phyloP scores from a whole-genome alignment of 2,888 invertebrate genomes.

The Hesperia comma region DNA sequence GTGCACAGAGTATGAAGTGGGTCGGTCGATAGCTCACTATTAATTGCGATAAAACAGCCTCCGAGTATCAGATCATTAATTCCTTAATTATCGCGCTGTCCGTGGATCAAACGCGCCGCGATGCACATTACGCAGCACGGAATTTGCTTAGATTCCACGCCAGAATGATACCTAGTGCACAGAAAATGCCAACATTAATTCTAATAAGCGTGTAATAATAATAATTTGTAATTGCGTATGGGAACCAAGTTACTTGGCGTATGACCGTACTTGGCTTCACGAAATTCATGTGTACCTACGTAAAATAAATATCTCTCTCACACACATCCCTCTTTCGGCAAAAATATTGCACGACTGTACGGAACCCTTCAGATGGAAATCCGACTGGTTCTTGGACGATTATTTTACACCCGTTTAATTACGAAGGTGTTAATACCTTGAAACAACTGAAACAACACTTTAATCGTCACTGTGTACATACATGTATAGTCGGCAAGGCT shows the following conservation, averaged over 20 bases:
- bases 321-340: too few species aligned
- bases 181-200: not conserved
- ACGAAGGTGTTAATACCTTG: conserved; percentile 1
- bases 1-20: conserved; percentile 52
- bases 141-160: conserved; percentile 24
- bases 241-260: too few species aligned
- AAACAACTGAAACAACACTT: conserved; percentile 3
- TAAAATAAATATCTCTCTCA: too few species aligned
- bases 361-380: too few species aligned
- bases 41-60: conserved; percentile 71
- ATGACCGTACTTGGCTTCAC: too few species aligned
- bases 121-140: conserved; percentile 5
- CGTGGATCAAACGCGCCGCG: conserved; percentile 67
- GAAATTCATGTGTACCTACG: too few species aligned
- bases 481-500: not conserved
- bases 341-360: too few species aligned
- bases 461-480: not conserved
- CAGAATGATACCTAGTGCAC: conserved; percentile 4
- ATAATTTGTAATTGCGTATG: too few species aligned
- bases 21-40: conserved; percentile 63
- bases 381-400: too few species aligned
- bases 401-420: not conserved
- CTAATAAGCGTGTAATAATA: not conserved
- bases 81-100: conserved; percentile 69
- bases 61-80: conserved; percentile 61